Base-by-base conservation (phyloP, 1,140 invertebrate genomes). In the Druon quercuslanigerum region DNA sequence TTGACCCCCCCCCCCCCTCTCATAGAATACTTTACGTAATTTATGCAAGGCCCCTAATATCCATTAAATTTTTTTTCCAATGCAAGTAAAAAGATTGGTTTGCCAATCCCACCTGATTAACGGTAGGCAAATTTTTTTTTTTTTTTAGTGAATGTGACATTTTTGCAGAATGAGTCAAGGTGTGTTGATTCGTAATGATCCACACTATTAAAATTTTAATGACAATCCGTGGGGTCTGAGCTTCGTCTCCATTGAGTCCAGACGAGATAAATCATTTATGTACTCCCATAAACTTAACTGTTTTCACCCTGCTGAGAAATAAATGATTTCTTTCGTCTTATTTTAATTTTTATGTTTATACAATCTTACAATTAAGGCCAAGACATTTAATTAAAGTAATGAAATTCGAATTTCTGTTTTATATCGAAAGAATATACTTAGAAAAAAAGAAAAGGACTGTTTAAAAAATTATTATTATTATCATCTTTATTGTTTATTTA, bases 221-320 rank as follows among this genome's bases (percentile, higher is more conserved):
- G 60, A 66, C 60, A 66, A 66, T 25, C 33, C 33, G 60, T 40
- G 60, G 33, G 60, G 60, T 66, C 60, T 66, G 33, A 25, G 60
- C n/a, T 66, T 66, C 60, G 13, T 66, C 25, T 66, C 40, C 33
- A 40, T 46, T n/a, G 25, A 66, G 60, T 40, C 60, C 3, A 66
- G 60, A 66, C 60, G 9, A 66, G 6, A 66, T 66, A 66, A 66
- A 66, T 66, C 60, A 66, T 40, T 66, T 66, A 66, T 33, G 13
- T 66, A 66, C 60, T 66, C 25, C 46, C 60, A 33, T 66, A 66
- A 66, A 66, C 60, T 66, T 66, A 40, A n/a, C 33, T 40, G 25
- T 40, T 40, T 66, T 66, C 60, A 66, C 25, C 25, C 60, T 33
- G 60, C 25, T 66, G 60, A 46, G 60, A 66, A 66, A 66, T 66